These are phyloP conservation scores for Pristionchus mayeri DNA, from an alignment of 2,888 invertebrate species.

Conservation along the genomic window DNA sequence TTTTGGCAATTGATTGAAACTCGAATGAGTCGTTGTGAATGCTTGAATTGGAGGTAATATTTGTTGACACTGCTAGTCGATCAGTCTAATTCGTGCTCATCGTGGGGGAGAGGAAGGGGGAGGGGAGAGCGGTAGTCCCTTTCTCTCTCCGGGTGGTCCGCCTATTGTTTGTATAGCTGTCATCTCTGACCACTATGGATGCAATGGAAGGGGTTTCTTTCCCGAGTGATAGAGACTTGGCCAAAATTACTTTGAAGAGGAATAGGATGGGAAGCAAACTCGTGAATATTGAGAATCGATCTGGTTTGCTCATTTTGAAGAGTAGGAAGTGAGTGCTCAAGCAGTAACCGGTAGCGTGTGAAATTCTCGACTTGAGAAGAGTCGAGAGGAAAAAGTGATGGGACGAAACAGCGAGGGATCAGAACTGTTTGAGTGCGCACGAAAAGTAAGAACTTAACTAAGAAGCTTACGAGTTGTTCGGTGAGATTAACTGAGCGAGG, in stretches of 20 bases:
- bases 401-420: neutral
- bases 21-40: neutral
- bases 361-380: neutral
- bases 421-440: conserved; percentile 16
- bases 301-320: neutral
- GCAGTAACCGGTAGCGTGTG: conserved; percentile 31
- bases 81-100: conserved; percentile 35
- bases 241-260: neutral
- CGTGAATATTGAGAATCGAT: neutral
- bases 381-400: neutral
- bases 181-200: conserved; percentile 34
- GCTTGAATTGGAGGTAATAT: neutral
- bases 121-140: conserved; percentile 16
- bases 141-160: conserved; percentile 32
- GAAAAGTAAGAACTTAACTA: neutral
- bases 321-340: conserved; percentile 32
- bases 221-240: neutral
- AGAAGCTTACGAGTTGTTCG: neutral
- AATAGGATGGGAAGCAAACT: neutral
- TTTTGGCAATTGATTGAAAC: neutral
- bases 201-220: neutral
- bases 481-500: neutral
- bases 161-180: conserved; percentile 8
- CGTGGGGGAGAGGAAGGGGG: neutral
- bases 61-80: neutral